A percentile compares a stretch with the other conserved stretches of the same genome.
Conservation (phyloP, 2,888 invertebrate genomes). For the Tetramorium bicarinatum region DNA sequence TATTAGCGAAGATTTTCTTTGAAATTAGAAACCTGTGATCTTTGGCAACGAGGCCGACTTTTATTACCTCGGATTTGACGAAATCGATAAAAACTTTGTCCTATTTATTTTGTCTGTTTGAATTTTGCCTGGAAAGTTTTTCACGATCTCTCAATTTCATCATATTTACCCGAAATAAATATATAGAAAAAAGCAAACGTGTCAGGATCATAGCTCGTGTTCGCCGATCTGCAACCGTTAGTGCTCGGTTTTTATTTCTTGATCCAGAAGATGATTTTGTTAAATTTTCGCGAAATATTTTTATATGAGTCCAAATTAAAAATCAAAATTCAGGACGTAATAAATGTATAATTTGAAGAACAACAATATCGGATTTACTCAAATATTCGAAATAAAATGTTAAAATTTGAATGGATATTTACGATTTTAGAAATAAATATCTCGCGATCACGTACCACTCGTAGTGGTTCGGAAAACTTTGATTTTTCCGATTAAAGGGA, state of each 20-base stretch:
- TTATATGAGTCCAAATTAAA: too few species aligned
- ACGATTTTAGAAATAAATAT: conserved; percentile 17
- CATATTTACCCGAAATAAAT: not conserved
- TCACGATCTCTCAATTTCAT: not conserved
- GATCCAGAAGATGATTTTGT: not conserved
- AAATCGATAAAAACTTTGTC: not conserved
- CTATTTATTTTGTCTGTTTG: not conserved
- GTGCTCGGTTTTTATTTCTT: not conserved
- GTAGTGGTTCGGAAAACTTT: conserved; percentile 64
- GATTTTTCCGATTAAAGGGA: conserved; percentile 78
- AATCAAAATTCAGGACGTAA: not conserved
- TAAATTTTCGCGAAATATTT: not conserved
- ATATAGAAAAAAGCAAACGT: not conserved
- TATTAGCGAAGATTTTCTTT: not conserved
- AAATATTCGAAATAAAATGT: not conserved
- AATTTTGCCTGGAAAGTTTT: not conserved
- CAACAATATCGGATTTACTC: not conserved
- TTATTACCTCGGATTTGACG: not conserved
- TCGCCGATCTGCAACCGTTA: not conserved
- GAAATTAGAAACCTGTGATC: not conserved
- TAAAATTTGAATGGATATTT: not conserved
- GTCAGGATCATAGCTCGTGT: not conserved
- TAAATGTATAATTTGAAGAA: not conserved
- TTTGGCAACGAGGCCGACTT: not conserved
- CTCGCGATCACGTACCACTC: conserved; percentile 34